Base-by-base conservation (phyloP, 2,888 invertebrate species). In the Dynastes grantii region DNA sequence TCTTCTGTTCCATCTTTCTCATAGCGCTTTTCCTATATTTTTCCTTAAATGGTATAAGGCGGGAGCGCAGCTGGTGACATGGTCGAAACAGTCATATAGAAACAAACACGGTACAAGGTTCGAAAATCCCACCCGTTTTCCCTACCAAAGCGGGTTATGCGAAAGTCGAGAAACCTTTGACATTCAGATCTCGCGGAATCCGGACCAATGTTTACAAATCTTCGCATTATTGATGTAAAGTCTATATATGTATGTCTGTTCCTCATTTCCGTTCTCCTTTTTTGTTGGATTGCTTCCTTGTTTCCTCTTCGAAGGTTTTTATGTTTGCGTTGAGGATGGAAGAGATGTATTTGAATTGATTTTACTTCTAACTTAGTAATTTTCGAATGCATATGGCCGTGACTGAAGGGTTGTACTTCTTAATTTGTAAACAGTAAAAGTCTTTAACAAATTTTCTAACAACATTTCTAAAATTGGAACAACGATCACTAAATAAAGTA, bases 151-250 rank as follows among this genome's bases (percentile, higher is more conserved):
- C 63, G 55, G 73, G 73, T 75, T 75, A 61, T 45, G 61, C 22
- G 61, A 75, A 75, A 61, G 45, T 11, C 45, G 45, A 61, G 63
- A 49, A 45, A 61, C 22, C 73, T 75, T 75, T 75, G 73, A 61
- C 73, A 75, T 75, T 75, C 73, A 75, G 73, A 75, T 75, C 61
- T 75, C 49, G 73, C 73, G 73, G 73, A 61, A 75, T 75, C 58
- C 61, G 61, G 27, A 27, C 73, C 73, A 75, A 75, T 75, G 61
- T 75, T 75, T 75, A 75, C 73, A 75, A 75, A 75, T 75, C 73
- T 45, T 75, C 73, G 63, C 49, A 75, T 75, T 75, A 75, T 75
- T 75, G 73, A 75, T 75, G 73, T 61, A 58, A 73, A 37, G 4
- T 5, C 37, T 37, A 45, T 8, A 8, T 71, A 55, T 8, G 4